A percentile compares a stretch with the other conserved stretches of the same genome.
Conservation (phyloP, 37 sponge, comb jelly and placozoan species). For the Aphrocallistes beatrix region DNA sequence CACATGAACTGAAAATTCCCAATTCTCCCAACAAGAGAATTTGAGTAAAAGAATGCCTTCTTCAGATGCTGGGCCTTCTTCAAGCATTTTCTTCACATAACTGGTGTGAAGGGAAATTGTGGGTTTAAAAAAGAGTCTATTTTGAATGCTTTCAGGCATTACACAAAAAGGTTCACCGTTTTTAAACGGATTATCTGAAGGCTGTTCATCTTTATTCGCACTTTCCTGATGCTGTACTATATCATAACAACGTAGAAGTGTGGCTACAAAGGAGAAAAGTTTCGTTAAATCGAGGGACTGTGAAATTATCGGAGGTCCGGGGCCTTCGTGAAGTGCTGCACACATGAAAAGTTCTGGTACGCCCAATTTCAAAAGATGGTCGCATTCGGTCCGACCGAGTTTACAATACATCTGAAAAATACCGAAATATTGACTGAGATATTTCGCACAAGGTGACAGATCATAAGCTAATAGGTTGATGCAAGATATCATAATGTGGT, state of each 20-base stretch:
- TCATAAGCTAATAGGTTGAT: neutral
- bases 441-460: neutral
- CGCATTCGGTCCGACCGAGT: conserved; percentile 24
- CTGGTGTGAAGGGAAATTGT: neutral
- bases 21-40: conserved; percentile 76
- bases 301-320: conserved; percentile 64
- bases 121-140: neutral
- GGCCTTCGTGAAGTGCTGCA: conserved; percentile 73
- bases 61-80: neutral
- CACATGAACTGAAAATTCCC: conserved; percentile 53
- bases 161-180: neutral
- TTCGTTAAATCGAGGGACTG: conserved; percentile 62
- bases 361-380: conserved; percentile 63
- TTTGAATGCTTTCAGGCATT: neutral
- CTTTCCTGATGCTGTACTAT: conserved; percentile 41
- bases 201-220: neutral
- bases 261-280: conserved; percentile 58
- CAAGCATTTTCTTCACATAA: neutral
- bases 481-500: neutral
- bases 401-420: neutral
- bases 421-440: neutral
- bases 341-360: conserved; percentile 75
- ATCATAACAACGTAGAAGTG: conserved; percentile 66
- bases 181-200: neutral
- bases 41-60: conserved; percentile 4